Evolutionary conservation across 2,888 invertebrate species (phyloP).

Genomic region (Eupithecia centaureata): DNA sequence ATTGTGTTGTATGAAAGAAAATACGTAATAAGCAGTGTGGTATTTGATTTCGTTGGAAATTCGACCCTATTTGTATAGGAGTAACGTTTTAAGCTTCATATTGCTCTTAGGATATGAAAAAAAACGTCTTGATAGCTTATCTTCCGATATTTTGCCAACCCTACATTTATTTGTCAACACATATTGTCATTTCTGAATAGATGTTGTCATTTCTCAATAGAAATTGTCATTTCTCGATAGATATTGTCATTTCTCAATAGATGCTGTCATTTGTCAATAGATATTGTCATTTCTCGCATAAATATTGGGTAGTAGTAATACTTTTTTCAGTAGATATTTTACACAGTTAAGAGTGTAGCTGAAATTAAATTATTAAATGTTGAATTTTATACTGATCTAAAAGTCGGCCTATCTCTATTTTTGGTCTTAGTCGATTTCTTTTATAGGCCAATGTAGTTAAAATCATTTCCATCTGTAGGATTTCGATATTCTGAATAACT

Average conservation of each 20-base stretch:
- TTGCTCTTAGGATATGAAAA: background rate
- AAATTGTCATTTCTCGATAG: too few species aligned
- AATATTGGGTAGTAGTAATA: too few species aligned
- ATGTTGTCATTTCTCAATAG: too few species aligned
- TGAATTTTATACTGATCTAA: too few species aligned
- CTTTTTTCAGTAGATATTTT: background rate
- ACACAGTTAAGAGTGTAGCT: background rate
- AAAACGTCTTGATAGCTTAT: background rate
- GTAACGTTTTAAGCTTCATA: conserved; percentile 5
- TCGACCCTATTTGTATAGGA: conserved; percentile 24
- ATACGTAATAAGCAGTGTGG: conserved; percentile 35
- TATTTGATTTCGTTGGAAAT: conserved; percentile 30
- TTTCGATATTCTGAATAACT: background rate
- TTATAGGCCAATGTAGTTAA: background rate
- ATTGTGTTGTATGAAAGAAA: conserved; percentile 36
- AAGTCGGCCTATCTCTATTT: background rate
- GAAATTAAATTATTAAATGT: background rate
- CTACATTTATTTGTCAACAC: too few species aligned
- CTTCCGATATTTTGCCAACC: conserved; percentile 11
- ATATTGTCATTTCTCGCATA: too few species aligned
- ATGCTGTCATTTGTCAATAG: too few species aligned
- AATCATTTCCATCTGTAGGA: background rate
- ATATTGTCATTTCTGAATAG: too few species aligned
- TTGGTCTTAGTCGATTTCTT: background rate
- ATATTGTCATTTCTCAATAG: too few species aligned